These are phyloP conservation scores for Icerya purchasi DNA, from an alignment of 2,888 invertebrate genomes.

Conservation along the genomic window DNA sequence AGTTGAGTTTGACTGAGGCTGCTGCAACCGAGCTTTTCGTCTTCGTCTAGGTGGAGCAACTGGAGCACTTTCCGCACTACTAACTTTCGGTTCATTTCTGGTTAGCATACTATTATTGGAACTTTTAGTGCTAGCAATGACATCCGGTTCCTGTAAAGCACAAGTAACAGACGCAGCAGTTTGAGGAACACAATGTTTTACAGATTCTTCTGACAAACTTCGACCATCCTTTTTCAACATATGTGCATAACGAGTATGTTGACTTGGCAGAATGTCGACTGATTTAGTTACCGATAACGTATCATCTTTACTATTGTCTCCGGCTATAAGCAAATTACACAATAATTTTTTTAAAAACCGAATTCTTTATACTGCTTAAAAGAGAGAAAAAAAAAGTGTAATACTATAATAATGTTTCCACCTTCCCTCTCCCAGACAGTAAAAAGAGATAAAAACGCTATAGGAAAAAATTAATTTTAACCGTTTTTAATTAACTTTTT, in stretches of 20 bases:
- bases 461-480: too few relatives aligned
- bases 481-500: too few relatives aligned
- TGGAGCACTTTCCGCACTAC: conserved; percentile 22
- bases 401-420: too few relatives aligned
- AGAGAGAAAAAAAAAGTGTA: too few relatives aligned
- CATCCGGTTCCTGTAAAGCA: conserved; percentile 59
- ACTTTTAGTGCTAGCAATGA: conserved; percentile 71
- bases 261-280: not conserved
- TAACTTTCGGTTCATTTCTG: conserved; percentile 17
- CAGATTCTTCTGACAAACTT: not conserved
- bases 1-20: conserved; percentile 1
- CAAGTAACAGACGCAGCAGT: not conserved
- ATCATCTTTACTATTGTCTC: conserved; percentile 4
- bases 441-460: too few relatives aligned
- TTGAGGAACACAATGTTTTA: not conserved
- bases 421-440: too few relatives aligned
- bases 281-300: not conserved
- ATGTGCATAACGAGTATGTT: not conserved
- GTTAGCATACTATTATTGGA: conserved; percentile 27
- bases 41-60: conserved; percentile 61
- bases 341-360: conserved; percentile 6
- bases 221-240: not conserved
- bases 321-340: conserved; percentile 1
- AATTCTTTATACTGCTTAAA: too few relatives aligned
- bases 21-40: conserved; percentile 26